These are phyloP conservation scores for Lasioglossum vierecki DNA, from an alignment of 2,888 invertebrate genomes.

Conservation along the genomic window DNA sequence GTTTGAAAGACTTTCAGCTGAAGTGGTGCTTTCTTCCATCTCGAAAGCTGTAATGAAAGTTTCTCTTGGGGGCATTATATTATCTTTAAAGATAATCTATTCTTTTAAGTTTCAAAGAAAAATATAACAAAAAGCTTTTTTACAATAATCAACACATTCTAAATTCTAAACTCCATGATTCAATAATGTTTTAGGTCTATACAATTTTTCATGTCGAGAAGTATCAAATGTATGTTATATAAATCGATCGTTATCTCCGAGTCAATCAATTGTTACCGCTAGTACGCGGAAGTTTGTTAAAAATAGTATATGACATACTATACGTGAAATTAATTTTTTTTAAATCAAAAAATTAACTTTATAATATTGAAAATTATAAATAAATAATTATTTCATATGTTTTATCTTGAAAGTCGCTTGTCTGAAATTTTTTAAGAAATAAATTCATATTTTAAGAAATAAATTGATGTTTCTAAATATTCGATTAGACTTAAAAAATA, in stretches of 20 bases:
- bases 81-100: conserved; percentile 61
- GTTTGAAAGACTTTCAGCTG: conserved; percentile 64
- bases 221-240: neutral
- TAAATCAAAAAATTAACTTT: neutral
- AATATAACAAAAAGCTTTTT: conserved; percentile 24
- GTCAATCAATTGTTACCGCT: neutral
- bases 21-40: conserved; percentile 62
- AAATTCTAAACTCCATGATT: conserved; percentile 24
- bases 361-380: neutral
- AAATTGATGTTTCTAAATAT: neutral
- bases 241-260: neutral
- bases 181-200: conserved; percentile 9
- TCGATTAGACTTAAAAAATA: neutral
- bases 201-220: neutral
- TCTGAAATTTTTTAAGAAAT: neutral
- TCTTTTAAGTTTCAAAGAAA: conserved; percentile 29
- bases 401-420: neutral
- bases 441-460: neutral
- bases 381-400: neutral
- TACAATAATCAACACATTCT: neutral
- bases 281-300: neutral
- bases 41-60: conserved; percentile 78
- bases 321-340: neutral
- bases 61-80: conserved; percentile 79
- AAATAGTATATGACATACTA: neutral